Evolutionary conservation across 2,113 vertebrate species (phyloP), one percentile per base, ranked within the genome.

Genomic region (Loxodonta africana): DNA sequence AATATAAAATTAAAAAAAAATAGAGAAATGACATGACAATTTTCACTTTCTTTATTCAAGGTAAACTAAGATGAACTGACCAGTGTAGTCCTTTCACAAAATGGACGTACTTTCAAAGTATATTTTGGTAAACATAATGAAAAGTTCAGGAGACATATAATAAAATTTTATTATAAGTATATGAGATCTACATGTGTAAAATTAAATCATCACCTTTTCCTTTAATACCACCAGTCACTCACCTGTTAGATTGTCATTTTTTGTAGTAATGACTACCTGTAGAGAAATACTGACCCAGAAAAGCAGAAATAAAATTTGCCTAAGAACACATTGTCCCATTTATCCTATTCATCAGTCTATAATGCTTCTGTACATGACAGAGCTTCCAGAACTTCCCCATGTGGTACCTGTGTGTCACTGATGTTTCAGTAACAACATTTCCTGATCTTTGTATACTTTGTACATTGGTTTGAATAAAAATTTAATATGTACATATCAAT

Each of bases 51-150:
- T 87, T 82, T 46, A 48, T 73, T 69, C 11, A 94, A 83, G 10
- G 7, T 67, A 85, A 51, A 62, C 9, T 84, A 18, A 85, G 5
- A 82, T 67, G 1, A 84, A 30, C 21, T 80, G 9, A 14, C 20
- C 8, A 87, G 20, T 82, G 12, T 25, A 11, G 1, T 81, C 8
- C 21, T 76, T 96, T 69, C 41, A 92, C 2, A 2, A 33, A 89
- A 23, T 76, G 11, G 3, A 9, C 23, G 41, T 3, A 26, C 7
- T 87, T 88, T 86, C 28, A 76, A 67, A 74, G 4, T 89, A 9
- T 62, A 84, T 81, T 83, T 91, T 90, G 25, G 82, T 93, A 30
- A 67, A 15, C 2, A 21, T 67, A 69, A 65, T 83, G 26, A 78
- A 65, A 74, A 25, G 7, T 37, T 20, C 26, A 85, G 67, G 37